Evolutionary conservation across 92 coral and sea anemone genomes (phyloP).

Genomic region (Epizoanthus fatuus): DNA sequence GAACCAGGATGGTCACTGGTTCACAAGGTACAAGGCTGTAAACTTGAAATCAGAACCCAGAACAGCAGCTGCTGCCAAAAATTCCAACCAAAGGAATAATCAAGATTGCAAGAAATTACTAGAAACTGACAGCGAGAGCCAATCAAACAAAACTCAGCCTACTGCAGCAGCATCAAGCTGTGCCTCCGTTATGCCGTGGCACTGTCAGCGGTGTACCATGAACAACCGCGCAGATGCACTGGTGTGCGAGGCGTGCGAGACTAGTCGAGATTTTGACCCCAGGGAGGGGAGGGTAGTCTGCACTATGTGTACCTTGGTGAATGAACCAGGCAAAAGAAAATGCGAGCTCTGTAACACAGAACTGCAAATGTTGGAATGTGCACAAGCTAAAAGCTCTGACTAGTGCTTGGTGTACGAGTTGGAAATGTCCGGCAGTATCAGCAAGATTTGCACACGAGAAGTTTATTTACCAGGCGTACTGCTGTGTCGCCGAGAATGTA

Average conservation of each 20-base stretch:
- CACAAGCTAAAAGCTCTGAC: background rate
- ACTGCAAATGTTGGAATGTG: constrained; percentile 45
- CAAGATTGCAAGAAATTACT: background rate
- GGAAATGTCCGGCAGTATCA: background rate
- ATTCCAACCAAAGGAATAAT: constrained; percentile 20
- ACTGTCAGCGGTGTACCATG: constrained; percentile 88
- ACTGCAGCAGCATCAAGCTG: background rate
- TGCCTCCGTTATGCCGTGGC: constrained; percentile 60
- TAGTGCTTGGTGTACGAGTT: background rate
- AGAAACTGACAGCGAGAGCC: background rate
- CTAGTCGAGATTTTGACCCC: constrained; percentile 75
- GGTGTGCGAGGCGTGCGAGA: constrained; percentile 89
- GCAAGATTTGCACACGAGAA: background rate
- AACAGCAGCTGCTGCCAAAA: background rate
- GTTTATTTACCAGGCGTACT: no score
- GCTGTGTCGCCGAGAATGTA: no score
- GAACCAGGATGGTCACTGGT: constrained; percentile 72
- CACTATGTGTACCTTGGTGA: constrained; percentile 94
- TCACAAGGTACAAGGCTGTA: constrained; percentile 43
- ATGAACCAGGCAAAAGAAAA: constrained; percentile 84
- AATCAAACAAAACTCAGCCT: background rate
- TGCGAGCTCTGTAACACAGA: constrained; percentile 89
- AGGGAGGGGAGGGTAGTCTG: constrained; percentile 76
- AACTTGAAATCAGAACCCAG: constrained; percentile 10
- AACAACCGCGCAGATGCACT: constrained; percentile 79